Percentiles rank a stretch among this genome's conserved stretches.
These are phyloP conservation scores for Eugnorisma glareosa DNA, from an alignment of 2,888 invertebrate genomes.

Conservation along the genomic window DNA sequence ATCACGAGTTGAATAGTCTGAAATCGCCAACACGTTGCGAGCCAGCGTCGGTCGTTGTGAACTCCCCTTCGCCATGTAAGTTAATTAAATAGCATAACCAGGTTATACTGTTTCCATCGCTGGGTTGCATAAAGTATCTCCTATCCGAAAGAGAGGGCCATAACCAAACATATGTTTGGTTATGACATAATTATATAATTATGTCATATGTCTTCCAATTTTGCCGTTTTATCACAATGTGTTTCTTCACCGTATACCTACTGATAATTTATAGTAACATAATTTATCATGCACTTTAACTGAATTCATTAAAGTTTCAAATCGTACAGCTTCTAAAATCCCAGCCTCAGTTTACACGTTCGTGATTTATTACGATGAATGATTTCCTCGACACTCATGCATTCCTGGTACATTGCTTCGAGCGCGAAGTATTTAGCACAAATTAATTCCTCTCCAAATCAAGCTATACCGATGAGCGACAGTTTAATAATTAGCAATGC, in stretches of 20 bases:
- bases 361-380: conserved; percentile 9
- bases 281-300: neutral
- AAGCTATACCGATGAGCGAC: neutral
- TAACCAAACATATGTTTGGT: neutral
- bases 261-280: neutral
- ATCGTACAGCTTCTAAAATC: neutral
- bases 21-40: neutral
- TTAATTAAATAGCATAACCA: too few species aligned
- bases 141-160: neutral
- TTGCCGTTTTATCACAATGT: neutral
- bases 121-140: neutral
- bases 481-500: neutral
- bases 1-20: neutral
- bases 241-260: neutral
- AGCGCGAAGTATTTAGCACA: neutral
- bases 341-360: neutral
- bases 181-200: too few species aligned
- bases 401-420: conserved; percentile 10
- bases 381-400: neutral
- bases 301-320: neutral
- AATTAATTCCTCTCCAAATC: neutral
- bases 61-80: neutral
- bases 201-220: neutral
- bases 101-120: neutral
- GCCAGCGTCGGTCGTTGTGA: neutral